Evolutionary conservation across 2,888 invertebrate species (phyloP), one percentile per base, ranked within the genome.

Genomic region (Cantharis rufa): DNA sequence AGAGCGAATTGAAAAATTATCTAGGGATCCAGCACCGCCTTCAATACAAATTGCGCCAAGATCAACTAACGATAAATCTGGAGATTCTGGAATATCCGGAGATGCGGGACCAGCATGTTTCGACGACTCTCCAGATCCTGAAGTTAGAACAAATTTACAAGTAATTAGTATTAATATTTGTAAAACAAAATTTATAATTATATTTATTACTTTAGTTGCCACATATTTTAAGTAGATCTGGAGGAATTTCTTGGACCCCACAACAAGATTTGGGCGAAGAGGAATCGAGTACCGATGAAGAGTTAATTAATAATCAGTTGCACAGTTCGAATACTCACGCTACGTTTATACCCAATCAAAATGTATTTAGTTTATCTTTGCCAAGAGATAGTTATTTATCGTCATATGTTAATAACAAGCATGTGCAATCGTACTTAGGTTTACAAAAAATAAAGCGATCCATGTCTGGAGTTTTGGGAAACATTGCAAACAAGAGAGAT

Each of bases 1-100:
- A 83, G 91, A 90, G 77, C 87, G 89, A 63, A 91, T 91, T 70
- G 90, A 90, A 81, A 88, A 90, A 71, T 85, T 89, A 86, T 90
- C 85, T 85, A 90, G 89, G 86, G 89, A 82, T 83, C 88, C 74
- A 86, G 89, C 87, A 85, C 88, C 28, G 87, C 88, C 27, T 89
- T 88, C 84, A 87, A 88, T 66, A 89, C 90, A 62, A 88, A 89
- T 70, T 79, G 92, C 84, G 85, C 92, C 82, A 10, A 87, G 90
- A 48, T 89, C 89, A 16, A 88, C 88, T 71, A 90, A 92, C 78
- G 95, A 95, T 84, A 94, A 95, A 86, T 95, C 94, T 1, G 95
- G 94, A 0, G 95, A 96, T 87, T 95, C 95, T 0, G 95, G 95
- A 0, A 95, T 95, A 82, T 95, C 95, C 0, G 95, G 94, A 0